phyloP scores from a whole-genome alignment of 2,797 vertebrate species.

The Notamacropus eugenii region DNA sequence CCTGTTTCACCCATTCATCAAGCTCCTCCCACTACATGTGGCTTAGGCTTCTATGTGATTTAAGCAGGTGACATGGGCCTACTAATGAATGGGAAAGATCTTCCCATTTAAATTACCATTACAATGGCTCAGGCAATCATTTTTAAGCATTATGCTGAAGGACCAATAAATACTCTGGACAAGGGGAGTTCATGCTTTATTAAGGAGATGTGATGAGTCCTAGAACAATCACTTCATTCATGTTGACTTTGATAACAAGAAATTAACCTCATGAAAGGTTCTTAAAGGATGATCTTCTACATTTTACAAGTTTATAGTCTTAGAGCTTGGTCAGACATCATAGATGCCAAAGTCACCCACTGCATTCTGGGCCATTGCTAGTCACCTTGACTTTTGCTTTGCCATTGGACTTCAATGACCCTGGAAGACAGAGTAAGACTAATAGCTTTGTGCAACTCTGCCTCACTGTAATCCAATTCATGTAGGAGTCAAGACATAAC shows the following conservation, averaged over 20 bases:
- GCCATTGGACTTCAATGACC: background rate
- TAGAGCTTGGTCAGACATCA: background rate
- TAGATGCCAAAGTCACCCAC: background rate
- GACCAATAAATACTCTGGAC: background rate
- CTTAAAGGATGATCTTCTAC: background rate
- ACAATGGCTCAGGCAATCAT: background rate
- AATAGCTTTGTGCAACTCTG: background rate
- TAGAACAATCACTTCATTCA: background rate
- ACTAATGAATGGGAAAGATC: no score
- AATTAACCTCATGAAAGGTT: background rate
- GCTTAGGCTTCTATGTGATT: no score
- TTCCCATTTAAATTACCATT: no score
- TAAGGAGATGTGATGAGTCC: background rate
- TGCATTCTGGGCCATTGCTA: background rate
- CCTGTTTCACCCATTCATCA: no score
- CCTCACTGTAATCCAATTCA: background rate
- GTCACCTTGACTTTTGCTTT: background rate
- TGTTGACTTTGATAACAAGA: background rate
- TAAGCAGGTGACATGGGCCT: no score
- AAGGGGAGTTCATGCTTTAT: background rate
- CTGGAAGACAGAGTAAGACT: background rate
- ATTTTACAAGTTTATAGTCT: background rate
- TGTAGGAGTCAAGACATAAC: background rate
- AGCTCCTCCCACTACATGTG: no score
- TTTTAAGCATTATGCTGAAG: background rate